These are phyloP conservation scores for Dasypus novemcinctus DNA, from an alignment of 2,113 vertebrate genomes.

Conservation along the genomic window DNA sequence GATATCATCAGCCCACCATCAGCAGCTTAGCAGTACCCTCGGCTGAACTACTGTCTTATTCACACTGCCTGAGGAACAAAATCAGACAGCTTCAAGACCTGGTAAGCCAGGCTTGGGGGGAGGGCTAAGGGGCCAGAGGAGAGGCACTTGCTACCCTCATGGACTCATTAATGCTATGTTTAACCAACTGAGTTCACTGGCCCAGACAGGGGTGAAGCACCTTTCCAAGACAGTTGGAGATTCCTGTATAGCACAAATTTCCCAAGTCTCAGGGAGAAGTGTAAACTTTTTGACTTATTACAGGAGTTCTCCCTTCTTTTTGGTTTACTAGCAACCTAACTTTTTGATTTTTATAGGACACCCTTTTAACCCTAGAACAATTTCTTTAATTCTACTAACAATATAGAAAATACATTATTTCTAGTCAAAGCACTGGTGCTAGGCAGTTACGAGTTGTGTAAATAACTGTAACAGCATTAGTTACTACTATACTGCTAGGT, in stretches of 20 bases:
- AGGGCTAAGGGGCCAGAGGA: constrained; percentile 11
- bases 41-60: neutral
- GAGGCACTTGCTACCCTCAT: neutral
- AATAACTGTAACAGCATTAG: neutral
- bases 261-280: neutral
- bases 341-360: neutral
- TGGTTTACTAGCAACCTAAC: neutral
- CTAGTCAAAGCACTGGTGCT: neutral
- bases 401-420: neutral
- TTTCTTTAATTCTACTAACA: neutral
- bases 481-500: neutral
- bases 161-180: neutral
- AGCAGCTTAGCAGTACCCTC: neutral
- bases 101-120: neutral
- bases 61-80: neutral
- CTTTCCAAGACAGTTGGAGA: neutral
- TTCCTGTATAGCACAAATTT: neutral
- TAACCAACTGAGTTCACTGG: neutral
- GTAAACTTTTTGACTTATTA: neutral
- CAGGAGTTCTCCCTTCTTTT: neutral
- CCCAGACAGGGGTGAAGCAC: neutral
- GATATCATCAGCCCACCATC: neutral
- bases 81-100: neutral
- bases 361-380: neutral
- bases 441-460: neutral